phyloP scores from a whole-genome alignment of 2,113 vertebrate genomes.

The Nematolebias whitei region DNA sequence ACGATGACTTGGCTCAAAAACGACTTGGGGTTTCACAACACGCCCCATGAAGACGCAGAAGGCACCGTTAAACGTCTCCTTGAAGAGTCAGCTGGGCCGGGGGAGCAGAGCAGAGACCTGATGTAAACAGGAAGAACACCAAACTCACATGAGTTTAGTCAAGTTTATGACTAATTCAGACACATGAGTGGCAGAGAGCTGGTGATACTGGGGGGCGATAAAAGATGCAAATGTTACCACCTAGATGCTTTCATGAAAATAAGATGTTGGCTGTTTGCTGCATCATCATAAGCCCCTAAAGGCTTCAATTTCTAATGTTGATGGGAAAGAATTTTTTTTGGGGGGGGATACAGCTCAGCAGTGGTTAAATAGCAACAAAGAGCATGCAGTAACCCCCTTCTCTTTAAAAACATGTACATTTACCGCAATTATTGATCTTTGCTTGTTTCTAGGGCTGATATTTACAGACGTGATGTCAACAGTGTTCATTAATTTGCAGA shows the following conservation, averaged over 20 bases:
- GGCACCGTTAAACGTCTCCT: conserved; percentile 10
- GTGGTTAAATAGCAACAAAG: no score
- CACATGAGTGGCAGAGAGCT: not conserved
- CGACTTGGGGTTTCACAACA: conserved; percentile 25
- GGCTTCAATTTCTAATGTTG: no score
- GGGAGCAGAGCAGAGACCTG: not conserved
- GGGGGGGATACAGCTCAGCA: no score
- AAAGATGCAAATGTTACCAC: no score
- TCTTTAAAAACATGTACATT: no score
- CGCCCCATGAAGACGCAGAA: not conserved
- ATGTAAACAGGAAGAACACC: not conserved
- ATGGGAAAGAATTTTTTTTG: no score
- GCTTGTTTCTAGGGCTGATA: not conserved
- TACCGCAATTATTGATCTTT: not conserved
- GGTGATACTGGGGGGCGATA: not conserved
- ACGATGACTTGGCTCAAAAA: no score
- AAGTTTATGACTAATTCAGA: not conserved
- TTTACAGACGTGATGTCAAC: conserved; percentile 1
- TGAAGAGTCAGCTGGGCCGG: not conserved
- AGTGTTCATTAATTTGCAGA: conserved; percentile 4
- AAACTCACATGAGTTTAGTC: not conserved
- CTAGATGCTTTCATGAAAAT: no score
- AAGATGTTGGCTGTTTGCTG: no score
- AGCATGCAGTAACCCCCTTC: no score
- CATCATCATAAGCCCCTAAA: no score